Conservation (phyloP, 2,113 vertebrate genomes). For the Microtus montanus region DNA sequence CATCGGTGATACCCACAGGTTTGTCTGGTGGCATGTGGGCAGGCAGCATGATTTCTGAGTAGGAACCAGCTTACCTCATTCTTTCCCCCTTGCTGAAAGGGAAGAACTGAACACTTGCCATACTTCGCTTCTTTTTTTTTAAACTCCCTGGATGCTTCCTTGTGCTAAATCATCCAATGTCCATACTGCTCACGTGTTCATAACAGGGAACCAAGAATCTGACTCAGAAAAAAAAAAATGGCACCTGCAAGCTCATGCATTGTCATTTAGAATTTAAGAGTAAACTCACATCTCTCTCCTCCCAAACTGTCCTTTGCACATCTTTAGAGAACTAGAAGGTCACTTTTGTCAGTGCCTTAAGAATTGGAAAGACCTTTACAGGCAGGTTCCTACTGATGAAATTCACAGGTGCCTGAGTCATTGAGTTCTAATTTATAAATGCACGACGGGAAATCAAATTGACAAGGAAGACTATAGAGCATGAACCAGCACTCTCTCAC, state of each 20-base stretch:
- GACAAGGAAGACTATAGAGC: not conserved
- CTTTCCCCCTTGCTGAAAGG: not conserved
- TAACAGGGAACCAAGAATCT: not conserved
- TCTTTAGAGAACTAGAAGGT: not conserved
- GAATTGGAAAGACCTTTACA: not conserved
- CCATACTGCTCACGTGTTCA: not conserved
- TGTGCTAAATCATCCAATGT: not conserved
- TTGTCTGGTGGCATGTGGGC: not conserved
- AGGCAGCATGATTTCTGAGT: not conserved
- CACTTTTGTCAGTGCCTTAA: conserved; percentile 10
- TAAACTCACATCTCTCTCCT: not conserved
- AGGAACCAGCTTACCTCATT: not conserved
- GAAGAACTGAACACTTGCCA: not conserved
- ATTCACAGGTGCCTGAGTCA: not conserved
- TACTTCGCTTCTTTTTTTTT: not conserved
- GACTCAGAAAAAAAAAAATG: conserved; percentile 7
- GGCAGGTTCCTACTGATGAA: conserved; percentile 1
- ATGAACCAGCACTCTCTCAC: not conserved
- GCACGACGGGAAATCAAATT: conserved; percentile 29
- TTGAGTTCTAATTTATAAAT: conserved; percentile 9
- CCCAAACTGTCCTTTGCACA: not conserved
- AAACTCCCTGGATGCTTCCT: not conserved
- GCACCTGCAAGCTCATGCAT: not conserved
- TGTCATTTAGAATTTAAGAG: conserved; percentile 37
- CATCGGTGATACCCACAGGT: not conserved